These are phyloP conservation scores for Borostomias antarcticus DNA, from an alignment of 2,797 vertebrate species.

Conservation along the genomic window DNA sequence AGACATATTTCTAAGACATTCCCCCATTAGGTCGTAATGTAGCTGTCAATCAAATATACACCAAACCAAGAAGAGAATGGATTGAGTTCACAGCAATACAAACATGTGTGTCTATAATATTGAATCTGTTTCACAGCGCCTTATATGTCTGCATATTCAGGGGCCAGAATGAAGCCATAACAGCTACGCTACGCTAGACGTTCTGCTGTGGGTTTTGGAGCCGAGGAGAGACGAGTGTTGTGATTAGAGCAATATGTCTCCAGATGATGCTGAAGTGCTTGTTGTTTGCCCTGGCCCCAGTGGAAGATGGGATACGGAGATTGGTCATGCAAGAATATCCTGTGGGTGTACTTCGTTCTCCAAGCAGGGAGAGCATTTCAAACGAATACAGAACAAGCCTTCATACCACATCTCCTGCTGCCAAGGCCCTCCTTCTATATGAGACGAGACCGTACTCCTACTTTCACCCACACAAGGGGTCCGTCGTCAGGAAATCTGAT, in stretches of 20 bases:
- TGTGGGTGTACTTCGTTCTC: slow-evolving; percentile 34
- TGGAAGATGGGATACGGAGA: slow-evolving; percentile 38
- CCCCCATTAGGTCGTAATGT: not conserved
- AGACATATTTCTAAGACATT: not conserved
- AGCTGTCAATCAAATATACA: not conserved
- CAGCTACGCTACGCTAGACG: slow-evolving; percentile 18
- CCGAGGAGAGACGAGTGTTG: slow-evolving; percentile 30
- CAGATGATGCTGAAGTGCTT: slow-evolving; percentile 33
- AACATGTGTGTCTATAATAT: slow-evolving; percentile 6
- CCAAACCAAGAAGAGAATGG: not conserved
- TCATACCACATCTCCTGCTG: too few species aligned
- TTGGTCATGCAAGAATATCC: slow-evolving; percentile 37
- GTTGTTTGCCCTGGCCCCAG: slow-evolving; percentile 27
- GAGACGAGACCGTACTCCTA: too few species aligned
- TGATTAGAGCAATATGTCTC: slow-evolving; percentile 43
- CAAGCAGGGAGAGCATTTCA: slow-evolving; percentile 34
- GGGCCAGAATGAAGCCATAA: slow-evolving; percentile 9
- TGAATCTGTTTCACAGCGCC: slow-evolving; percentile 3
- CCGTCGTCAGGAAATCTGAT: not conserved
- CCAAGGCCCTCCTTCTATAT: too few species aligned
- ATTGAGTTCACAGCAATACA: not conserved
- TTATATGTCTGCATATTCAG: not conserved
- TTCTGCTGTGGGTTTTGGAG: slow-evolving; percentile 14
- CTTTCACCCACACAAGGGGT: too few species aligned
- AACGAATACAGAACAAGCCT: slow-evolving; percentile 12